Evolutionary conservation across 2,888 invertebrate genomes (phyloP), one percentile per base, ranked within the genome.

Genomic region (Mythimna pallens): DNA sequence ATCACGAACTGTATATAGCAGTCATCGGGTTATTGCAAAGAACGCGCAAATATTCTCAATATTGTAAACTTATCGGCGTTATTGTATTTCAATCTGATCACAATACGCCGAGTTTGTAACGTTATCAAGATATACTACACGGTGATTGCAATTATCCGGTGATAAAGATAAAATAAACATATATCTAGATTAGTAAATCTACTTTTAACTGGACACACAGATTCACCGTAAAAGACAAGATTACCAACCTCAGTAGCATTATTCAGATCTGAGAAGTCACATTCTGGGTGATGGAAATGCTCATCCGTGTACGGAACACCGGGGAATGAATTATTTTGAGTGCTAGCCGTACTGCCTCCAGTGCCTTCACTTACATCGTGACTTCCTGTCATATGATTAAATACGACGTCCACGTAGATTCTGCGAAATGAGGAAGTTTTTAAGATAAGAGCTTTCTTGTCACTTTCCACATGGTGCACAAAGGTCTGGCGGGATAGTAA

Each of bases 371-470:
- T 94, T 4, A 95, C 94, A 8, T 87, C 86, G 14, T 94, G 89
- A 36, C 96, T 94, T 0, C 96, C 97, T 0, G 97, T 97, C 98
- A 98, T 98, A 87, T 98, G 98, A 89, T 98, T 98, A 50, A 98
- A 92, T 0, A 98, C 97, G 0, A 97, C 97, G 87, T 98, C 98
- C 0, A 97, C 98, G 91, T 98, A 98, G 69, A 98, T 97, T 86
- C 97, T 97, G 82, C 2, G 86, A 79, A 86, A 63, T 40, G 40
- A 72, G 58, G 14, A 14, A 9, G 25, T 20, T 14, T 25, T 55
- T 34, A 10, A 54, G 36, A 10, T 20, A 50, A 50, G 12, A 43
- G 5, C n/a, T 25, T 34, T 25, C 43, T n/a, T 36, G 14, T 25
- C 2, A 70, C 14, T 71, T 36, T 12, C 0, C 2, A 0, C 2